Conservation (phyloP, 2,797 vertebrate species). For the Gorsachius magnificus region DNA sequence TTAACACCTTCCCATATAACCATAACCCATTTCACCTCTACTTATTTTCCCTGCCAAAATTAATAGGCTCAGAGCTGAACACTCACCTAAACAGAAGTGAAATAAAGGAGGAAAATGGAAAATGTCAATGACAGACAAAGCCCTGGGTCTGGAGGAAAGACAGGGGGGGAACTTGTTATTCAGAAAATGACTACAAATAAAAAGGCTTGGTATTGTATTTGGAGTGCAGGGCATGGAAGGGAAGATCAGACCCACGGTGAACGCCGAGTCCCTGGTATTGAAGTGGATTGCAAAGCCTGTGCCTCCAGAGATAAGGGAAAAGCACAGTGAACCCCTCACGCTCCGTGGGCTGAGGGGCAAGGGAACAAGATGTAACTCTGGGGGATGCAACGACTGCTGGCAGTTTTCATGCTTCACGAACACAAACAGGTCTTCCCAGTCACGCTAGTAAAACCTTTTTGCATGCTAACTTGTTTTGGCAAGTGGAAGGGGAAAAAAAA, state of each 20-base stretch:
- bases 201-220: fast-evolving
- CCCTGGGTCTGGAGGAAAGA: not conserved
- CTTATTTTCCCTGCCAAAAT: not conserved
- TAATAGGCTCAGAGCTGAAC: not conserved
- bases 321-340: not conserved
- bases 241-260: not conserved
- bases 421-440: slow-evolving; percentile 30
- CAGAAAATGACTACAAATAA: not conserved
- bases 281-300: not conserved
- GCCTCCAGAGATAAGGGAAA: not conserved
- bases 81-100: not conserved
- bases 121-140: not conserved
- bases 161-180: not conserved
- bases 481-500: not conserved
- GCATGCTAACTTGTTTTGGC: slow-evolving; percentile 10
- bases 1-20: not conserved
- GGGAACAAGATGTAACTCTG: not conserved
- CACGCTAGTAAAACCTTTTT: not conserved
- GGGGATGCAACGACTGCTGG: not conserved
- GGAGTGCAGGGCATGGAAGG: not conserved
- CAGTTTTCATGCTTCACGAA: not conserved
- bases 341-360: not conserved
- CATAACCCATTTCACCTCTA: not conserved
- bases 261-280: not conserved
- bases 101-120: not conserved